Base-by-base conservation (phyloP, 2,797 vertebrate genomes). In the Chaunax sp. region DNA sequence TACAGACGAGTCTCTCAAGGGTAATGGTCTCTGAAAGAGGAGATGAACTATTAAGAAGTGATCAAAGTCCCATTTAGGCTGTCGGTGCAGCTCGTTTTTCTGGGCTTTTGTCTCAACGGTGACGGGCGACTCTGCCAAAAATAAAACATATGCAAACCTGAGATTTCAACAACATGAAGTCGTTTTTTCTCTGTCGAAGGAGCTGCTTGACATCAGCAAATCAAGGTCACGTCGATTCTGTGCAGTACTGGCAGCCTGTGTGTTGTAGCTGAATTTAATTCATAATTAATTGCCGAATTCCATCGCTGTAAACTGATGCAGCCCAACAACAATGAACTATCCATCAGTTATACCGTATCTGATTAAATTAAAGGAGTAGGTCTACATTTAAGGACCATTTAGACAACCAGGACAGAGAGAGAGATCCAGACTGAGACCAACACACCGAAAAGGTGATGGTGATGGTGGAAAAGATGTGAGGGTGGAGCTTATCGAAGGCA, bases 21-120 rank as follows among this genome's bases (percentile, higher is more conserved):
- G 63, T 85, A 83, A 84, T 74, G 73, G 45, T 43, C 70, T 83
- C 72, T 63, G 72, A 85, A 65, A 51, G 63, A 79, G 60, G 38
- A 61, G 57, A 62, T 60, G 20, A 74, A 64, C 77, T 77, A 82
- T 86, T 81, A 81, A 73, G 46, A 70, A 74, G 72, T 75, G 58
- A 82, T 87, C 81, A 69, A 82, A 84, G 62, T 78, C 70, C 47
- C 78, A 82, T 84, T 82, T 54, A 51, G 75, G 45, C 20, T 72
- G 49, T 49, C 55, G 60, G 59, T 1, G 11, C 40, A 5, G 23
- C 46, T 70, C 69, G 40, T 74, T 49, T 74, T 43, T 65, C 66
- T 43, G 33, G 0, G 65, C 52, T 45, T 30, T 14, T 13, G n/a
- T 81, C 75, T 75, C 58, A 18, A 25, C 49, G 9, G 55, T 69